Evolutionary conservation across 2,888 invertebrate species (phyloP), one percentile per base, ranked within the genome.

Genomic region (Thecophora atra): DNA sequence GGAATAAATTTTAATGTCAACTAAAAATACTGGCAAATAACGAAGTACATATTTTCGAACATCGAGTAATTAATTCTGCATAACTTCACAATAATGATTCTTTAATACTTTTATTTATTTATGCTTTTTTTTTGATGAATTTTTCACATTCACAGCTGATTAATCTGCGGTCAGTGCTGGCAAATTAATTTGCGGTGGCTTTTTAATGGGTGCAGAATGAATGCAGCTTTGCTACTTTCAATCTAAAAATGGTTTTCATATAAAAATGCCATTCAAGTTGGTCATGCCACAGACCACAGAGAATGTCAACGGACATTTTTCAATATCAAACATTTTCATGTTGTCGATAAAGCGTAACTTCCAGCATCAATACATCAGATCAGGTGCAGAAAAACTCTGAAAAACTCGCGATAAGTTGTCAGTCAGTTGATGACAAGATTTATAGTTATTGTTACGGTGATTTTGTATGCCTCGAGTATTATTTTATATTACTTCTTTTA

Each of bases 161-260:
- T 28, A 28, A 8, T 58, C 13, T 28, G 58, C 17, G 26, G 28
- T 28, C 26, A 15, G 24, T 28, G 58, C 15, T 58, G 58, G 28
- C 58, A 58, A 58, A 24, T 58, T 58, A 15, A 58, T 58, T 58
- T 58, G 58, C 28, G 58, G 58, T 28, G 26, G 15, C 24, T 26
- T 58, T 58, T 58, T 2, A 58, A 58, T 17, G 24, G 21, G 19
- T 24, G 54, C 54, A 21, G 21, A 54, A 54, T n/a, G 28, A 58
- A 28, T 24, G 47, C 15, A 47, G n/a, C 15, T 4, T n/a, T n/a
- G 15, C n/a, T n/a, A 5, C 47, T 4, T n/a, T 11, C 15, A 47
- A 17, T 1, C 47, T 5, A 11, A 47, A n/a, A 17, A 5, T 5
- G 47, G 17, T 15, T n/a, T 5, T 5, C 8, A 47, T n/a, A n/a